Conservation (phyloP, 2,888 invertebrate genomes). For the Xanthia icteritia region DNA sequence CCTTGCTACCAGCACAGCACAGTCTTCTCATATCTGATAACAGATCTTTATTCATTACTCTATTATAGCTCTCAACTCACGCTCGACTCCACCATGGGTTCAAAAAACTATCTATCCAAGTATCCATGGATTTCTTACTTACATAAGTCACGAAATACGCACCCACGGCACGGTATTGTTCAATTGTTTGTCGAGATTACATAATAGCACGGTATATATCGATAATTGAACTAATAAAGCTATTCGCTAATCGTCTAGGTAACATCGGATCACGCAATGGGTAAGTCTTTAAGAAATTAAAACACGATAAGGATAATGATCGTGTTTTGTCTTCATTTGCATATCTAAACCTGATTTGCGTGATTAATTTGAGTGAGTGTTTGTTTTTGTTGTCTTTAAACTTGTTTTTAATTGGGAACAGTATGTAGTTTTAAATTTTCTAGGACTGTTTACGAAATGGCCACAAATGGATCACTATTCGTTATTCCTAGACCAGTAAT, state of each 20-base stretch:
- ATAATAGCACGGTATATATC: conserved; percentile 52
- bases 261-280: conserved; percentile 62
- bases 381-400: conserved; percentile 18
- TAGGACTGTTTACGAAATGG: background rate
- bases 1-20: background rate
- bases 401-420: conserved; percentile 21
- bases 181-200: conserved; percentile 58
- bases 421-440: background rate
- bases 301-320: conserved; percentile 53
- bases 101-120: conserved; percentile 43
- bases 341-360: conserved; percentile 42
- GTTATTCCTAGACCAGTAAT: background rate
- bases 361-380: conserved; percentile 5
- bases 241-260: conserved; percentile 59
- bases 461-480: background rate
- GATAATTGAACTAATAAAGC: conserved; percentile 52
- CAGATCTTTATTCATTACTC: conserved; percentile 45
- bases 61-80: conserved; percentile 21
- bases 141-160: conserved; percentile 62
- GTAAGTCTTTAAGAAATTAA: conserved; percentile 56
- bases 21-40: conserved; percentile 24
- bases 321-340: conserved; percentile 57
- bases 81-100: conserved; percentile 19
- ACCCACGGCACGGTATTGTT: conserved; percentile 59
- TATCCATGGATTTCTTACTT: conserved; percentile 49